Percentiles rank a stretch among this genome's conserved stretches.
phyloP scores from a whole-genome alignment of 2,888 invertebrate genomes.

The Latheticus oryzae region DNA sequence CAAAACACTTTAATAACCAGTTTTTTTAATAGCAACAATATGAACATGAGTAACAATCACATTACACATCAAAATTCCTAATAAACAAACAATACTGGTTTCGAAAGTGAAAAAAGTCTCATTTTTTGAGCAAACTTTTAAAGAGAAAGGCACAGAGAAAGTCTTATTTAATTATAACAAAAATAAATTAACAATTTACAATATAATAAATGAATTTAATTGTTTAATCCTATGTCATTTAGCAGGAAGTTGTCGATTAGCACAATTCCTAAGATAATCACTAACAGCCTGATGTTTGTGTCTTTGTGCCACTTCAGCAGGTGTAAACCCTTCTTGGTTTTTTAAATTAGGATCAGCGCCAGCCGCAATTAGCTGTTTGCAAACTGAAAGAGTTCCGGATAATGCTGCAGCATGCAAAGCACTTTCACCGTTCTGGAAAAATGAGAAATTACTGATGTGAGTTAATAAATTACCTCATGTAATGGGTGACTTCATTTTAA shows the following conservation, averaged over 20 bases:
- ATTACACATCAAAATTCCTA: constrained; percentile 12
- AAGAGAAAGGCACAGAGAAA: constrained; percentile 20
- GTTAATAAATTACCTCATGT: too few species aligned
- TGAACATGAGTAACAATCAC: too few species aligned
- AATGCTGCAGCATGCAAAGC: constrained; percentile 92
- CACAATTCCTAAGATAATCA: constrained; percentile 67
- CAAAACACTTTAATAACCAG: constrained; percentile 6
- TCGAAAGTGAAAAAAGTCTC: constrained; percentile 6
- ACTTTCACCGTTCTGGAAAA: constrained; percentile 87
- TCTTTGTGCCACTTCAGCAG: constrained; percentile 74
- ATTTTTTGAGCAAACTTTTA: constrained; percentile 17
- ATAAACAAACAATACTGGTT: constrained; percentile 5
- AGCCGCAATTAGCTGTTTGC: constrained; percentile 78
- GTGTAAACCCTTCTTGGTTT: constrained; percentile 79
- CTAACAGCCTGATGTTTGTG: constrained; percentile 69
- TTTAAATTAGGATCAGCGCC: constrained; percentile 75
- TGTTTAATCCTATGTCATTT: constrained; percentile 29
- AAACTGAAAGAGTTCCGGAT: constrained; percentile 86
- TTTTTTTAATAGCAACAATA: constrained; percentile 6
- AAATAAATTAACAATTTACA: constrained; percentile 28
- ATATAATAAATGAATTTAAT: constrained; percentile 17
- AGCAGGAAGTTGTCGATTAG: constrained; percentile 53
- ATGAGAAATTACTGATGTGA: neutral
- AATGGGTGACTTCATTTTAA: too few species aligned
- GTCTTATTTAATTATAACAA: constrained; percentile 15